Conservation (phyloP, 2,888 invertebrate species). For the Dioctria rufipes region DNA sequence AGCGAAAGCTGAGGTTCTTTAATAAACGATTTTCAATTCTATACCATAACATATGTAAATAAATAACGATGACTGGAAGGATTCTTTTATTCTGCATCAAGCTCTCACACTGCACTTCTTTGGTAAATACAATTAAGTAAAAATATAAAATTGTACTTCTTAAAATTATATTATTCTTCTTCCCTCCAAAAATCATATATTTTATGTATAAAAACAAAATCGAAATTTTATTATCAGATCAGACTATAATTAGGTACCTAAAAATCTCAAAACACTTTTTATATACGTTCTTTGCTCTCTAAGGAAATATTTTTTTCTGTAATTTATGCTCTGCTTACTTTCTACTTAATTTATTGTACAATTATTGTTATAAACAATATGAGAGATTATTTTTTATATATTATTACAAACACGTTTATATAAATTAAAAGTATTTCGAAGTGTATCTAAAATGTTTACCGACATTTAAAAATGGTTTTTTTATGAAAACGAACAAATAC, state of each 20-base stretch:
- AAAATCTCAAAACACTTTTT: background rate
- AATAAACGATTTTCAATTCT: no score
- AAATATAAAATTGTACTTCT: no score
- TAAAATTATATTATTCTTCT: no score
- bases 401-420: background rate
- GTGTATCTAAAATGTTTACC: background rate
- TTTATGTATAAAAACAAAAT: background rate
- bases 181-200: background rate
- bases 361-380: constrained; percentile 14
- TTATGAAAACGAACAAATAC: background rate
- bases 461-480: background rate
- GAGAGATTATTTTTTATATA: background rate
- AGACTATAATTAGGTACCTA: background rate
- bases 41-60: no score
- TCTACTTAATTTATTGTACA: constrained; percentile 24
- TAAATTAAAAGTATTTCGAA: background rate
- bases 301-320: background rate
- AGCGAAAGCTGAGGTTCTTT: no score
- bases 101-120: no score
- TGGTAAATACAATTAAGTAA: background rate
- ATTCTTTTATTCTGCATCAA: no score
- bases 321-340: constrained; percentile 6
- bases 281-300: background rate
- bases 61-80: no score
- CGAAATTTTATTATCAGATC: background rate